Conservation (phyloP, 1,140 invertebrate species). For the Nasonia giraulti region DNA sequence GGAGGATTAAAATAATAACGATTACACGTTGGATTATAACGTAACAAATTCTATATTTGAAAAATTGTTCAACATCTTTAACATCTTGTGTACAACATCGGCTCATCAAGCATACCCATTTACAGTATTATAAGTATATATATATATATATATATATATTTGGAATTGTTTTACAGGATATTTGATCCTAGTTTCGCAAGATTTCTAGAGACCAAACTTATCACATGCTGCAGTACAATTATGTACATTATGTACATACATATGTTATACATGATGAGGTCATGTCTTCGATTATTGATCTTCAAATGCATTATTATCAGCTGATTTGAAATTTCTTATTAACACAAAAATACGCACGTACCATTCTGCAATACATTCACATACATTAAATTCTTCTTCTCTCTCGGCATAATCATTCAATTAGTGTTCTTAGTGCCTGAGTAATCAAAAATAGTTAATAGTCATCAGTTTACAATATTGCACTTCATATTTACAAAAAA, state of each 20-base stretch:
- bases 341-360: not conserved
- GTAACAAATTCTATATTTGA: constrained; percentile 47
- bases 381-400: not conserved
- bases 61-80: constrained; percentile 39
- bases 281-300: not conserved
- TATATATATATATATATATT: constrained; percentile 6
- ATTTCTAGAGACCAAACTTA: constrained; percentile 29
- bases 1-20: not conserved
- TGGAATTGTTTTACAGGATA: constrained; percentile 31
- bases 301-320: not conserved
- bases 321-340: not conserved
- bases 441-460: not conserved
- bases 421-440: not conserved
- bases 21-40: constrained; percentile 13
- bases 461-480: too few species aligned
- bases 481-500: too few species aligned
- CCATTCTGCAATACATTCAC: not conserved
- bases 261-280: too few species aligned
- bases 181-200: not conserved
- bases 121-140: not conserved
- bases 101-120: not conserved
- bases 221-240: constrained; percentile 15
- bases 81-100: constrained; percentile 28
- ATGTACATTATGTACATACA: not conserved
- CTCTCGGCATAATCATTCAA: not conserved